Evolutionary conservation across 2,113 vertebrate genomes (phyloP).

Genomic region (Lonchura striata): DNA sequence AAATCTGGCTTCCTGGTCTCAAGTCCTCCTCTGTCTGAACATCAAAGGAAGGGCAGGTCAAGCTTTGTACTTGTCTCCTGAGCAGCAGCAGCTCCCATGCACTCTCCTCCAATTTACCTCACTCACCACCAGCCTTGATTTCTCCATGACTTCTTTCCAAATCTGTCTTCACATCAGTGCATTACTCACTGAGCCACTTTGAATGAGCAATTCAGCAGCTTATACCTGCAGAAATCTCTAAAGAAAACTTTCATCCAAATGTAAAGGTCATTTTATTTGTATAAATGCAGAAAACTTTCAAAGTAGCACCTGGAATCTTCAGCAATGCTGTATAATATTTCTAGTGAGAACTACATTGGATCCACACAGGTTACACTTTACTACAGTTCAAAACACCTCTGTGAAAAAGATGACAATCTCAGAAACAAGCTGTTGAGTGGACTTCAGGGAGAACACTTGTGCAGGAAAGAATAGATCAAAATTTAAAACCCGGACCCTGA

Average conservation of each 20-base stretch:
- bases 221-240: background rate
- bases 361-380: background rate
- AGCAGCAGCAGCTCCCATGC: background rate
- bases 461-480: constrained; percentile 6
- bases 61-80: background rate
- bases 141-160: background rate
- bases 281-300: background rate
- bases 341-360: background rate
- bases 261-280: background rate
- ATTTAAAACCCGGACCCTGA: background rate
- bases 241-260: background rate
- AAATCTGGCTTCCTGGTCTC: background rate
- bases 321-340: background rate
- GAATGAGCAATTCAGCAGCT: background rate
- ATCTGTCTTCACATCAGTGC: background rate
- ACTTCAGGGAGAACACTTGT: background rate
- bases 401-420: background rate
- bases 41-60: background rate
- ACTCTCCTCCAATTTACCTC: background rate
- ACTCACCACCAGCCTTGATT: background rate
- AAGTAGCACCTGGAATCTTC: background rate
- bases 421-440: background rate
- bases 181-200: background rate
- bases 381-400: background rate
- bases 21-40: background rate